Evolutionary conservation across 2,113 vertebrate species (phyloP), one percentile per base, ranked within the genome.

Genomic region (Cepphus grylle): DNA sequence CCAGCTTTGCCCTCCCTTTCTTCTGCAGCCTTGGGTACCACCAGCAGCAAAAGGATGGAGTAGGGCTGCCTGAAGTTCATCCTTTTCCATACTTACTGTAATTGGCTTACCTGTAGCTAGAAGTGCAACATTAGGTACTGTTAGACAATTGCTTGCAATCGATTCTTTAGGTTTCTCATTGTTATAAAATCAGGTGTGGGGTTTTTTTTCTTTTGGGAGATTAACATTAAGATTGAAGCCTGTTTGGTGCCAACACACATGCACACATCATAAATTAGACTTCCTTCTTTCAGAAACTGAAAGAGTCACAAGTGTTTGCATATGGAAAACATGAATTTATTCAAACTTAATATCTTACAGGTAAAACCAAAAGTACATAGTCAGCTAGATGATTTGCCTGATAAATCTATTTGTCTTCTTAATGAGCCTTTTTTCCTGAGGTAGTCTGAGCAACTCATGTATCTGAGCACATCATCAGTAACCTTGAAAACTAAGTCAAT

Each of bases 401-500:
- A 97, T 96, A 98, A 98, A 98, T 92, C 81, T 94, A 96, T 98
- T 97, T 96, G 92, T 98, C 97, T 98, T 96, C 95, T 93, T 97
- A 96, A 98, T 84, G 92, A 96, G 95, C 80, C 87, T 96, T 81
- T 97, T 95, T 96, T 96, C 76, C 95, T 97, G 94, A 96, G 62
- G 88, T 88, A 96, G 80, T 86, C 86, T 89, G 95, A 97, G 84
- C 73, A 97, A 88, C 94, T 94, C 92, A 45, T 88, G 90, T 95
- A 87, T 80, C 78, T 78, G 73, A 97, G 87, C 62, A 96, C 89
- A 93, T 93, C 95, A 96, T 88, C 93, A 66, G 96, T 94, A 98
- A 98, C 96, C 97, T 98, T 97, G 97, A 98, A 97, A 97, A 95
- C 83, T 77, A 72, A 97, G 96, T 97, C 97, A 98, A 96, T 98